Evolutionary conservation across 2,113 vertebrate genomes (phyloP).

Genomic region (Pavo muticus): DNA sequence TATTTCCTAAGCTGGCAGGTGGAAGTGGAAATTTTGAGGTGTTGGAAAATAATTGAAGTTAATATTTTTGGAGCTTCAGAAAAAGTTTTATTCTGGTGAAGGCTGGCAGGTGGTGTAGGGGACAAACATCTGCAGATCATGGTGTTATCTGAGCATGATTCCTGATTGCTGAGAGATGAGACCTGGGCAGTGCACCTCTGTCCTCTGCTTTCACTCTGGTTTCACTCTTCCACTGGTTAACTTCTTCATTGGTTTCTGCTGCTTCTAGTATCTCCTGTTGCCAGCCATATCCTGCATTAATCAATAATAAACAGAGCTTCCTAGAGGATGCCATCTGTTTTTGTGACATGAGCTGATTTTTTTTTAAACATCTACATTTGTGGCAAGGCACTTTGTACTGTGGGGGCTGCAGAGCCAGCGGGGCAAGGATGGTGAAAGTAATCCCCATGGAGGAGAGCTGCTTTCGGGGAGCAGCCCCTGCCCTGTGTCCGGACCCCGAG

Average conservation of each 20-base stretch:
- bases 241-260: neutral
- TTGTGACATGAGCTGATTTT: neutral
- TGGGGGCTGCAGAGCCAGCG: neutral
- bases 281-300: neutral
- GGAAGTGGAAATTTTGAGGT: neutral
- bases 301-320: constrained; percentile 32
- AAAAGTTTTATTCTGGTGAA: neutral
- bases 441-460: neutral
- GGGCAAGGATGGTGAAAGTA: too few species aligned
- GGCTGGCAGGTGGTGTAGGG: neutral
- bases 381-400: neutral
- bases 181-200: neutral
- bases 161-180: neutral
- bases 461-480: neutral
- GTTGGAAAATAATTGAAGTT: neutral
- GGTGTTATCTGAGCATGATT: neutral
- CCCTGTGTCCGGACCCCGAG: neutral
- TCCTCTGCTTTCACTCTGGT: neutral
- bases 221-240: neutral
- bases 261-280: neutral
- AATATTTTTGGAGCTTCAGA: neutral
- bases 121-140: neutral
- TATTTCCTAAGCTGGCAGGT: constrained; percentile 26
- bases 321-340: constrained; percentile 10
- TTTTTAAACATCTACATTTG: neutral